Percentiles rank a stretch among this genome's conserved stretches.
Evolutionary conservation across 2,113 vertebrate species (phyloP).

Genomic region (Larimichthys crocea): DNA sequence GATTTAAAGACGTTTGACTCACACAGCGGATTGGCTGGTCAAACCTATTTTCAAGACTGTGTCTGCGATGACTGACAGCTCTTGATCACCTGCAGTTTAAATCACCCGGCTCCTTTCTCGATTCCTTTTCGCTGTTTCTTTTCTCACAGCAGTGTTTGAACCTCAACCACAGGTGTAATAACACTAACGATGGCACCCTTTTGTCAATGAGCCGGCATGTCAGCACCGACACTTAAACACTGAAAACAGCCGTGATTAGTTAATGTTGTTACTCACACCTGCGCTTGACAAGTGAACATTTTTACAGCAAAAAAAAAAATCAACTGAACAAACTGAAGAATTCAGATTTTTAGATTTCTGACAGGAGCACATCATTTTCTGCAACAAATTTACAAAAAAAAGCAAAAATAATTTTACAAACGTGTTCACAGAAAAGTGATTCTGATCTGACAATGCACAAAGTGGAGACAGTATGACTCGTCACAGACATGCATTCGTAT

Average conservation of each 20-base stretch:
- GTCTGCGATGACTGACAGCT: slow-evolving; percentile 14
- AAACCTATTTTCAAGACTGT: not conserved
- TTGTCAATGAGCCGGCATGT: not conserved
- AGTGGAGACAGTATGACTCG: not conserved
- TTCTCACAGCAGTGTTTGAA: not conserved
- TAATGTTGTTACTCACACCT: not conserved
- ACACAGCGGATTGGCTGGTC: not conserved
- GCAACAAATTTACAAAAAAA: not conserved
- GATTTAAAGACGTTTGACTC: no score
- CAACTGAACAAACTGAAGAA: not conserved
- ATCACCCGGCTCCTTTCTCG: slow-evolving; percentile 1
- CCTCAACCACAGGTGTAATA: not conserved
- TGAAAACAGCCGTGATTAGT: not conserved
- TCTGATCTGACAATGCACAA: not conserved
- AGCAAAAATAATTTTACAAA: not conserved
- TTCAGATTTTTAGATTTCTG: not conserved
- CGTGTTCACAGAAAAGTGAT: not conserved
- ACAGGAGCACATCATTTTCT: no score
- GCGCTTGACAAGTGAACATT: not conserved
- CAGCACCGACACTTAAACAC: not conserved
- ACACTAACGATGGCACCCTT: not conserved
- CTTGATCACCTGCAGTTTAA: slow-evolving; percentile 8
- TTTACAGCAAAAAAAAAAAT: not conserved
- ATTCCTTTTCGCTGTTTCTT: not conserved
- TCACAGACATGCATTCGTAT: not conserved